Evolutionary conservation across 2,888 invertebrate genomes (phyloP).

Genomic region (Phaonia tiefii): DNA sequence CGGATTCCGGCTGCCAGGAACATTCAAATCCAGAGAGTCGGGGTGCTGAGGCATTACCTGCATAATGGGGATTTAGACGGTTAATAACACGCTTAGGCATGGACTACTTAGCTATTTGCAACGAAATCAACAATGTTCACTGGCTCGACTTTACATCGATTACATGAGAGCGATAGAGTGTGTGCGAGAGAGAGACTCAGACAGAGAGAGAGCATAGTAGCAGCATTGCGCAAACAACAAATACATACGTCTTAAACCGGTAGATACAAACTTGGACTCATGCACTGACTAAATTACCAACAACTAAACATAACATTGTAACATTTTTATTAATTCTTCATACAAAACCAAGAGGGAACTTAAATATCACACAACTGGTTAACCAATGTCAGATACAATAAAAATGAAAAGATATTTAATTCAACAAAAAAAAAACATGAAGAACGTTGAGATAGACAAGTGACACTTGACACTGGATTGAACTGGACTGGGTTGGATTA

Average conservation of each 20-base stretch:
- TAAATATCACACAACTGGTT: constrained; percentile 66
- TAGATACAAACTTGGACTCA: constrained; percentile 64
- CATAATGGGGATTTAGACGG: constrained; percentile 65
- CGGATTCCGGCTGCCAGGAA: constrained; percentile 83
- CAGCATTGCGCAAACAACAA: constrained; percentile 3
- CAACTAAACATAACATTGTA: constrained; percentile 34
- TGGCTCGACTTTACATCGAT: constrained; percentile 8
- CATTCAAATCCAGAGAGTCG: constrained; percentile 74
- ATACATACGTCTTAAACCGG: background rate
- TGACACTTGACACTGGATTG: background rate
- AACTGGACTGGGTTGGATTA: background rate
- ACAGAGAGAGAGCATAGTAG: constrained; percentile 8
- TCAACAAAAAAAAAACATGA: constrained; percentile 30
- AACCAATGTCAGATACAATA: constrained; percentile 63
- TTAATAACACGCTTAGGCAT: constrained; percentile 41
- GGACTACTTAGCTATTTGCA: constrained; percentile 13
- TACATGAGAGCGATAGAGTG: background rate
- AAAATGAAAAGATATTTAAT: constrained; percentile 48
- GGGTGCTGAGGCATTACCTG: constrained; percentile 73
- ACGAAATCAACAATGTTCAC: constrained; percentile 30
- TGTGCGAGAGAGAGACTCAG: background rate
- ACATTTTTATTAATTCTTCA: constrained; percentile 52
- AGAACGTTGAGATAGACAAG: constrained; percentile 54
- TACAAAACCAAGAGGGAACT: constrained; percentile 57
- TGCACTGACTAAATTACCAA: constrained; percentile 50